phyloP scores from a whole-genome alignment of 2,113 vertebrate species.

The Pluvianellus socialis region DNA sequence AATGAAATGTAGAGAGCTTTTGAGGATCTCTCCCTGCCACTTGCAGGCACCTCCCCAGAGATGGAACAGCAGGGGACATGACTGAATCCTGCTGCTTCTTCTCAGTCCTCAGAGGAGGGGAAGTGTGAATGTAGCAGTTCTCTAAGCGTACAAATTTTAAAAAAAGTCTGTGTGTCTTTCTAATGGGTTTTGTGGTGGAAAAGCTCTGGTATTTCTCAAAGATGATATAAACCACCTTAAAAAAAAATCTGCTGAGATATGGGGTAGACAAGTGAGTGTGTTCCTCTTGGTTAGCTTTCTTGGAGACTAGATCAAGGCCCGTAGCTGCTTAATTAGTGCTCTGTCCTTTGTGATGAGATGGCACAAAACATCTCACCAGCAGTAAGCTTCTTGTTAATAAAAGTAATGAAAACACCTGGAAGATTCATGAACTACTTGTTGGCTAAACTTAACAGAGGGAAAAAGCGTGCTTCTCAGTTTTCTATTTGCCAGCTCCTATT shows the following conservation, averaged over 20 bases:
- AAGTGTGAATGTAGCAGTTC: background rate
- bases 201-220: background rate
- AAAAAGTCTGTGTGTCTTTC: background rate
- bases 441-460: background rate
- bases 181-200: background rate
- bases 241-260: background rate
- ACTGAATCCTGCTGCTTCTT: background rate
- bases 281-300: background rate
- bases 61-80: background rate
- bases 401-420: constrained; percentile 26
- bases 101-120: background rate
- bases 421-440: background rate
- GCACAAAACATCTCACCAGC: background rate
- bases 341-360: background rate
- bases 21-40: background rate
- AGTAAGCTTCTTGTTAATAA: background rate
- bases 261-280: background rate
- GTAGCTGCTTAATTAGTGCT: background rate
- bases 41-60: background rate
- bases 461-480: background rate
- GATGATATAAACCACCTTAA: background rate
- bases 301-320: background rate
- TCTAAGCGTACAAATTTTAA: background rate
- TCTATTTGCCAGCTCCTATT: background rate
- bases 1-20: background rate